These are phyloP conservation scores for Syritta pipiens DNA, from an alignment of 2,888 invertebrate species.

Conservation along the genomic window DNA sequence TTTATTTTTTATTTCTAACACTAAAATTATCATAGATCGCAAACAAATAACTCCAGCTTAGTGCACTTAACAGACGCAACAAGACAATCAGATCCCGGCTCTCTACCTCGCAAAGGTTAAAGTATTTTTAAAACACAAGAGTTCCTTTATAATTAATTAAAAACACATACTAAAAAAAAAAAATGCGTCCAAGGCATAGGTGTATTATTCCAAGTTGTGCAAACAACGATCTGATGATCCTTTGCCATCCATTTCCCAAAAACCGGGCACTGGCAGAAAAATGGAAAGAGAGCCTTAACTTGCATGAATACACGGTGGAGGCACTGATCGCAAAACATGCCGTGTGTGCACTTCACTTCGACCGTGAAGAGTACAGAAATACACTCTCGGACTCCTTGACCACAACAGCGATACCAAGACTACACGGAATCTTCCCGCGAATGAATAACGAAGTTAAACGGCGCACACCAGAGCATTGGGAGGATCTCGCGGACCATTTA, in stretches of 20 bases:
- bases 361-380: slow-evolving; percentile 44
- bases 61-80: neutral
- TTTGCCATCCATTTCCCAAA: slow-evolving; percentile 58
- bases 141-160: too few species aligned
- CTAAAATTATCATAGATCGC: neutral
- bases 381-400: slow-evolving; percentile 11
- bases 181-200: slow-evolving; percentile 57
- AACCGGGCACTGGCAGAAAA: slow-evolving; percentile 21
- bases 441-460: too few species aligned
- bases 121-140: too few species aligned
- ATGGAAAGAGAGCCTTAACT: slow-evolving; percentile 52
- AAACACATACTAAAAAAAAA: neutral
- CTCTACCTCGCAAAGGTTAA: neutral
- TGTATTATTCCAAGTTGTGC: slow-evolving; percentile 56
- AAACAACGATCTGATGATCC: slow-evolving; percentile 39
- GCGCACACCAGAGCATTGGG: too few species aligned
- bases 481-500: too few species aligned
- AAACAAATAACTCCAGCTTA: slow-evolving; percentile 4
- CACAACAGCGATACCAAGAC: slow-evolving; percentile 38
- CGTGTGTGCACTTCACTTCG: slow-evolving; percentile 58
- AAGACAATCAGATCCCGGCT: too few species aligned
- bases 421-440: slow-evolving; percentile 24
- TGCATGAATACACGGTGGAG: slow-evolving; percentile 29
- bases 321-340: slow-evolving; percentile 42
- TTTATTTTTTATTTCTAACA: slow-evolving; percentile 2